Evolutionary conservation across 1,140 invertebrate genomes (phyloP).

Genomic region (Papilio polytes): DNA sequence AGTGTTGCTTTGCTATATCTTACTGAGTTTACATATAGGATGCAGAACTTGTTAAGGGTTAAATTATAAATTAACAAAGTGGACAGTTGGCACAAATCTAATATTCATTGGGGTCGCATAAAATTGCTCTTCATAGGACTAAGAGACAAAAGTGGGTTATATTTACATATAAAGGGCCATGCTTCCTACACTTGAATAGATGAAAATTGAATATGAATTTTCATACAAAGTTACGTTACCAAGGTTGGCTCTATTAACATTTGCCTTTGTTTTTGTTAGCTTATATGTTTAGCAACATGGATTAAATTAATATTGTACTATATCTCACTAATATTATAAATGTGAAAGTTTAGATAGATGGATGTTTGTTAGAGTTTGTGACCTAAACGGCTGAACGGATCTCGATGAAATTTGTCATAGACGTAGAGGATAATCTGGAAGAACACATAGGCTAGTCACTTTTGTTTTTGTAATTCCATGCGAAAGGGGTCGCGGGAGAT

Average conservation of each 20-base stretch:
- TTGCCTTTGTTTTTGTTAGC: not conserved
- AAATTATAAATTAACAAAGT: slow-evolving; percentile 62
- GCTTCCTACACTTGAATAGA: slow-evolving; percentile 20
- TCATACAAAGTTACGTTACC: not conserved
- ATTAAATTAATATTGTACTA: not conserved
- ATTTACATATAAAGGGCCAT: slow-evolving; percentile 45
- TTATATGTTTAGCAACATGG: not conserved
- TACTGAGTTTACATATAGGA: not conserved
- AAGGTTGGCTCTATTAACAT: not conserved
- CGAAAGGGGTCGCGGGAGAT: too few species aligned
- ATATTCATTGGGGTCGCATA: slow-evolving; percentile 58
- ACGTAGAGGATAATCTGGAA: too few species aligned
- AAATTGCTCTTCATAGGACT: slow-evolving; percentile 46
- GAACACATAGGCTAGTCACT: too few species aligned
- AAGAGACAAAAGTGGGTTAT: slow-evolving; percentile 55
- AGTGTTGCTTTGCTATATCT: not conserved
- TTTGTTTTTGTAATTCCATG: too few species aligned
- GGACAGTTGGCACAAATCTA: slow-evolving; percentile 59
- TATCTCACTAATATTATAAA: not conserved
- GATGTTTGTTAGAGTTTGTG: too few species aligned
- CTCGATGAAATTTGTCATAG: too few species aligned
- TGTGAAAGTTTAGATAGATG: too few species aligned
- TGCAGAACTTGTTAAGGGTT: slow-evolving; percentile 41
- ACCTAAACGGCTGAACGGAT: too few species aligned
- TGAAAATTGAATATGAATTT: slow-evolving; percentile 33